Evolutionary conservation across 2,888 invertebrate species (phyloP).

Genomic region (Epinotia ramella): DNA sequence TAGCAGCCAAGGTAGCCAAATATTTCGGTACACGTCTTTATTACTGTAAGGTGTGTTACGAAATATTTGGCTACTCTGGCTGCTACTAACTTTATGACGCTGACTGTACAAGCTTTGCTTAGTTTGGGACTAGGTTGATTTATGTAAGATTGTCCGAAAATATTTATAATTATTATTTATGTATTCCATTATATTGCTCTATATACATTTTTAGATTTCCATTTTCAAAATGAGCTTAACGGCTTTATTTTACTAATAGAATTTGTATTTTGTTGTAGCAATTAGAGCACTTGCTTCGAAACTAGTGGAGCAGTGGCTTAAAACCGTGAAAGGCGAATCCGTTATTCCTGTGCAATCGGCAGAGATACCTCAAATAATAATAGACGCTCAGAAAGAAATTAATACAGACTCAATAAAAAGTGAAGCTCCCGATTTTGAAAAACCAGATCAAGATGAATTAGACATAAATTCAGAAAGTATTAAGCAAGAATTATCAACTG

Average conservation of each 20-base stretch:
- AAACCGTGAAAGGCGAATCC: constrained; percentile 92
- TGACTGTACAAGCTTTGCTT: no score
- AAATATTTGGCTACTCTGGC: no score
- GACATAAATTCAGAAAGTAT: constrained; percentile 43
- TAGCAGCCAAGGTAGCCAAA: no score
- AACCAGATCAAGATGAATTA: constrained; percentile 50
- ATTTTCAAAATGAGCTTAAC: not conserved
- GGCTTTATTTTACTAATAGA: constrained; percentile 35
- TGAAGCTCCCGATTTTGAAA: constrained; percentile 49
- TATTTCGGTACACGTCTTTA: no score
- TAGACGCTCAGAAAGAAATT: constrained; percentile 61
- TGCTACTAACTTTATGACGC: no score
- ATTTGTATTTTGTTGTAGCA: constrained; percentile 82
- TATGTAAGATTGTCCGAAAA: no score
- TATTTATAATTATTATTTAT: no score
- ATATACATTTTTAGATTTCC: not conserved
- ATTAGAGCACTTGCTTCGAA: constrained; percentile 91
- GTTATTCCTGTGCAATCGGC: constrained; percentile 72
- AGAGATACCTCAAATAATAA: constrained; percentile 74
- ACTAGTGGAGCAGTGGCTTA: constrained; percentile 95
- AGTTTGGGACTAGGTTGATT: no score
- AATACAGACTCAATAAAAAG: constrained; percentile 54
- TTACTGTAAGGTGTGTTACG: no score
- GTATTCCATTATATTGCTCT: not conserved
- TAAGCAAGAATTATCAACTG: constrained; percentile 49